Percentiles rank a stretch among this genome's conserved stretches.
Evolutionary conservation across 2,888 invertebrate species (phyloP).

Genomic region (Cylindroiulus punctatus): DNA sequence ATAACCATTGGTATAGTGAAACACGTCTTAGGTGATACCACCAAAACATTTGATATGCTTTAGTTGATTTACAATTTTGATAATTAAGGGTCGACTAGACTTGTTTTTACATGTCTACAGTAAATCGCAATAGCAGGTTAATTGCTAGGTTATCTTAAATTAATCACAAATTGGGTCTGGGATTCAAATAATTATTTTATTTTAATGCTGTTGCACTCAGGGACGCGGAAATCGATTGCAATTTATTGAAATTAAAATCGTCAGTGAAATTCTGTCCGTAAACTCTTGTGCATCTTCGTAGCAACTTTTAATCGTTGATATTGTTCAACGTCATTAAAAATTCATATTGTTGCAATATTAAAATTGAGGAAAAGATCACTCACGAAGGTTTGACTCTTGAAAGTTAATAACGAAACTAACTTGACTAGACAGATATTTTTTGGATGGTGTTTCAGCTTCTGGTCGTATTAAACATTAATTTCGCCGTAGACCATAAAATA

Average conservation of each 20-base stretch:
- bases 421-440: neutral
- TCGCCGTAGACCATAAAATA: neutral
- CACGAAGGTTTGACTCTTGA: neutral
- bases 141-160: neutral
- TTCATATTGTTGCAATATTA: neutral
- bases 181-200: neutral
- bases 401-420: neutral
- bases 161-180: neutral
- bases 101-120: neutral
- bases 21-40: no score
- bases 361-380: neutral
- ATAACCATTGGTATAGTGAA: no score
- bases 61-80: no score
- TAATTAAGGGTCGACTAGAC: neutral
- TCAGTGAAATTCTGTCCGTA: no score
- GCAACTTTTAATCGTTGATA: no score
- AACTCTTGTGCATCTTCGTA: no score
- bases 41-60: no score
- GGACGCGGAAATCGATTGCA: no score
- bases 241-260: no score
- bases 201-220: neutral
- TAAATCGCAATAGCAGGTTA: neutral
- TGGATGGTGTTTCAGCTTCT: neutral
- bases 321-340: no score
- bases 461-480: constrained; percentile 16